These are phyloP conservation scores for Drosophila crucigera DNA, from an alignment of 2,888 invertebrate genomes.

Conservation along the genomic window DNA sequence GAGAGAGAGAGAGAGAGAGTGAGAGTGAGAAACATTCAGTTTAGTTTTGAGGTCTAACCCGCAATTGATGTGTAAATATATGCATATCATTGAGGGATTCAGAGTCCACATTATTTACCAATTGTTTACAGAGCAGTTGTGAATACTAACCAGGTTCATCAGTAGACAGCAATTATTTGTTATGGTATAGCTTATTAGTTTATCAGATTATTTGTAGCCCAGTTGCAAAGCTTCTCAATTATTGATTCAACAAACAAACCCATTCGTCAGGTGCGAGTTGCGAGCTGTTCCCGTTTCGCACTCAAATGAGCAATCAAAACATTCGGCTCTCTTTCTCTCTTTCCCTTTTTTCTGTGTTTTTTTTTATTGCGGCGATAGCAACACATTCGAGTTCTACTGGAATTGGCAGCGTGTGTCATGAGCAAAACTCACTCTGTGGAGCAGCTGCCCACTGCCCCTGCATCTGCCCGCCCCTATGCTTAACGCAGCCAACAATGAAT, in stretches of 20 bases:
- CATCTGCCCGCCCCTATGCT: too few species aligned
- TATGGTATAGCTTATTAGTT: background rate
- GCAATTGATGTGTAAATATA: conserved; percentile 34
- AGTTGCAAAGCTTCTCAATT: conserved; percentile 24
- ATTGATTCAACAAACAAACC: conserved; percentile 22
- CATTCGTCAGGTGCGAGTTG: background rate
- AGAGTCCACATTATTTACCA: background rate
- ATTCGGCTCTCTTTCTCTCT: conserved; percentile 11
- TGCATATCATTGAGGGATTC: conserved; percentile 5
- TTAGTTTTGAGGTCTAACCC: background rate
- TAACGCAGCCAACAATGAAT: conserved; percentile 31
- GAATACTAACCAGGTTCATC: background rate
- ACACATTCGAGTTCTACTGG: conserved; percentile 36
- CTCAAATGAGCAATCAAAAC: conserved; percentile 19
- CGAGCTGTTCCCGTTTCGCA: background rate
- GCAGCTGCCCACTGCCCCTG: background rate
- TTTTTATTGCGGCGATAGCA: conserved; percentile 14
- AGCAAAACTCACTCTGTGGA: conserved; percentile 15
- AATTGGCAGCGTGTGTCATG: conserved; percentile 48
- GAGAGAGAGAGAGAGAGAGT: conserved; percentile 3
- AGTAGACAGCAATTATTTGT: background rate
- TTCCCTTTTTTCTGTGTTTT: background rate
- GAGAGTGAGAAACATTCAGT: conserved; percentile 3
- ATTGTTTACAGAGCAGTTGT: background rate
- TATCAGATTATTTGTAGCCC: conserved; percentile 11